These are phyloP conservation scores for Zoanthus sociatus DNA, from an alignment of 92 coral and sea anemone genomes.

Conservation along the genomic window DNA sequence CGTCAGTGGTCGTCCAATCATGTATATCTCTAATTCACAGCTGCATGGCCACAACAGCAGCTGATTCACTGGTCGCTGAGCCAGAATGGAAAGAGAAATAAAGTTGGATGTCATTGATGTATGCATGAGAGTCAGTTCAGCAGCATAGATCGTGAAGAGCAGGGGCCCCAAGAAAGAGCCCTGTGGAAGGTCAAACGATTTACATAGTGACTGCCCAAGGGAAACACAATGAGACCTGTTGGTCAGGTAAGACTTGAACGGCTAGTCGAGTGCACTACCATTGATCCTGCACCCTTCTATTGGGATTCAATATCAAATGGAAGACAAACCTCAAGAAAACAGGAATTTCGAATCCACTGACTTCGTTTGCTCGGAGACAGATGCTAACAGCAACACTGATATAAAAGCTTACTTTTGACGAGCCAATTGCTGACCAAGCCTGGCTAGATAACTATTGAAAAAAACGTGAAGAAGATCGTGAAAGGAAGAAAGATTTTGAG, in stretches of 20 bases:
- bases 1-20: too few relatives aligned
- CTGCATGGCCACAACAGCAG: background rate
- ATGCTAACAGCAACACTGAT: too few relatives aligned
- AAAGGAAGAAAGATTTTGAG: too few relatives aligned
- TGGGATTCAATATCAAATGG: too few relatives aligned
- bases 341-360: too few relatives aligned
- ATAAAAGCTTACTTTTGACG: too few relatives aligned
- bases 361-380: too few relatives aligned
- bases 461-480: too few relatives aligned
- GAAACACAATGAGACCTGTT: conserved; percentile 38
- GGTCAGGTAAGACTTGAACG: conserved; percentile 48
- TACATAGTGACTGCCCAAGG: conserved; percentile 1
- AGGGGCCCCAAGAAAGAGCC: conserved; percentile 31
- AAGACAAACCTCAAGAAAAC: too few relatives aligned
- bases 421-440: too few relatives aligned
- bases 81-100: conserved; percentile 24
- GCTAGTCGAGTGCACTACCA: conserved; percentile 45
- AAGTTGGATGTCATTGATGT: conserved; percentile 13
- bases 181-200: conserved; percentile 24
- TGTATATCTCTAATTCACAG: too few relatives aligned
- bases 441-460: too few relatives aligned
- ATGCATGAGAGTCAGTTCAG: conserved; percentile 34
- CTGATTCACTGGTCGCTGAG: conserved; percentile 17
- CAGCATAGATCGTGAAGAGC: background rate
- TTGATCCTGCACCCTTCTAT: conserved; percentile 13